Percentiles rank a stretch among this genome's conserved stretches.
Evolutionary conservation across 2,113 vertebrate species (phyloP).

Genomic region (Mixornis gularis): DNA sequence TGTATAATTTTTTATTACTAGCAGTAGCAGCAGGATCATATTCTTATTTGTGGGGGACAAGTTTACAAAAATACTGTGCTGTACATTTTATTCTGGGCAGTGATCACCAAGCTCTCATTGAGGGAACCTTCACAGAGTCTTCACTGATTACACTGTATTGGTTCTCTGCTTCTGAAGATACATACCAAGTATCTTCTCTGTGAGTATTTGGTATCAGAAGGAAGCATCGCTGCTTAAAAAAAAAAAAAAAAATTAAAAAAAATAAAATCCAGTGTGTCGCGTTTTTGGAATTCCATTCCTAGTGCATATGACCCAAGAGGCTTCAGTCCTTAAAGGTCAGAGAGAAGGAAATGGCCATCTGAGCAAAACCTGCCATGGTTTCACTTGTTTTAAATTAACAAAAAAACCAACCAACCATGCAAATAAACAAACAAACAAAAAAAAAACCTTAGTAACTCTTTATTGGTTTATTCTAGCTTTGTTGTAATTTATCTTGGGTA

Average conservation of each 20-base stretch:
- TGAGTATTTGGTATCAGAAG: not conserved
- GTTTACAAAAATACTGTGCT: not conserved
- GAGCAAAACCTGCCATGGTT: not conserved
- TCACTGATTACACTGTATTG: not conserved
- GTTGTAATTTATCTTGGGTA: not conserved
- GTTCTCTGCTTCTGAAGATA: not conserved
- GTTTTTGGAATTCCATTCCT: fast-evolving
- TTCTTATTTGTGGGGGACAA: not conserved
- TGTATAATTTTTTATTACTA: not conserved
- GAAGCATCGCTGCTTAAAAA: not conserved
- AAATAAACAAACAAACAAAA: not conserved
- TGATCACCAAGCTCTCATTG: not conserved
- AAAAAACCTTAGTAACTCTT: not conserved
- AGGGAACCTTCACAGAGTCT: not conserved
- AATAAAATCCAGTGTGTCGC: fast-evolving
- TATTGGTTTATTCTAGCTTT: not conserved
- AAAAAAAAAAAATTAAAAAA: not conserved
- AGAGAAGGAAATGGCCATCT: not conserved
- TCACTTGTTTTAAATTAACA: not conserved
- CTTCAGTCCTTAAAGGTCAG: not conserved
- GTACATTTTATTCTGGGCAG: not conserved
- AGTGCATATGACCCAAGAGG: not conserved
- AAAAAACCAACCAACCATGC: too few relatives aligned
- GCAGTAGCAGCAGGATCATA: not conserved
- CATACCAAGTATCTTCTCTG: not conserved